phyloP scores from a whole-genome alignment of 2,888 invertebrate genomes.

The Lamellibrachia satsuma region DNA sequence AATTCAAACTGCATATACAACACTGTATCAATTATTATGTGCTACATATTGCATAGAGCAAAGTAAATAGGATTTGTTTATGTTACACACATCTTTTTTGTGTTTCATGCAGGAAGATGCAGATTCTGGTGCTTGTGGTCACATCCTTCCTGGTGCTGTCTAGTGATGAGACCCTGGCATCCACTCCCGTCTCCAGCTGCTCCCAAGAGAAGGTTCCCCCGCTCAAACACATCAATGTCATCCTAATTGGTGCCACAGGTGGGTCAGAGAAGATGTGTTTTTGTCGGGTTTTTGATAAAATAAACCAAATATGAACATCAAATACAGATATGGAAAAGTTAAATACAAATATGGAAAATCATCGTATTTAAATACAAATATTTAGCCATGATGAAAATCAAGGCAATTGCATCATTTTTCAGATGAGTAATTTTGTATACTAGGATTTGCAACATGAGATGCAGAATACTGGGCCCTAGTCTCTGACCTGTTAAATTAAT shows the following conservation, averaged over 20 bases:
- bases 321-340: no score
- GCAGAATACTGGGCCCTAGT: no score
- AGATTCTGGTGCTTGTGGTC: neutral
- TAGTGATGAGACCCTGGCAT: neutral
- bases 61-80: neutral
- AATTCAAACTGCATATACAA: no score
- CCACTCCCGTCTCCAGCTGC: neutral
- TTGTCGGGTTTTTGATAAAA: neutral
- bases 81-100: neutral
- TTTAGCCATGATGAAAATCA: no score
- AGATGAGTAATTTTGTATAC: no score
- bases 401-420: no score
- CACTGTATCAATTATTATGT: no score
- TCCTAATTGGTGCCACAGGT: conserved; percentile 40
- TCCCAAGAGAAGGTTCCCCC: conserved; percentile 20
- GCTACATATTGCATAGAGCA: no score
- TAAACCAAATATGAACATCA: neutral
- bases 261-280: neutral
- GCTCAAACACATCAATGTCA: conserved; percentile 41
- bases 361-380: no score
- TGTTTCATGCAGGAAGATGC: neutral
- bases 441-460: no score
- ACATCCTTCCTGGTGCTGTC: neutral
- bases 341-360: no score
- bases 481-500: no score